Base-by-base conservation (phyloP, 2,888 invertebrate genomes). In the Eupithecia subumbrata region DNA sequence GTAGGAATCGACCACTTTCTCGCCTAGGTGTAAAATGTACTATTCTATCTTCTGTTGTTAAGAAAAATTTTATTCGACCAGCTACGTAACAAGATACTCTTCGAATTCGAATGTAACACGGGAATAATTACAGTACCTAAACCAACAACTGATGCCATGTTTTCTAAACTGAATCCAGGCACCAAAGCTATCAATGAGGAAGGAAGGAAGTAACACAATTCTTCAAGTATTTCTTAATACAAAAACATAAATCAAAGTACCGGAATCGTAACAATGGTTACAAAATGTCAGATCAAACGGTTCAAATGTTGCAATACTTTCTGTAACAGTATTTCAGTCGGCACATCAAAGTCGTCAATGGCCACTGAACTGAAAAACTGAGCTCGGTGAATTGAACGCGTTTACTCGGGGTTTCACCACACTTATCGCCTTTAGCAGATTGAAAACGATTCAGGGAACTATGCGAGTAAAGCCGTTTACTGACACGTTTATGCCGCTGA, bases 271-370 rank as follows among this genome's bases (percentile, higher is more conserved):
- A 78, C 80, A 80, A 81, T 80, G 77, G 81, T 83, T 82, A 84
- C 81, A 83, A 84, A 80, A 82, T 75, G 71, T 73, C 82, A 85
- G 85, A 89, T 89, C 86, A 86, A 87, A 90, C 87, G 89, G 87
- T 40, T 5, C 40, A 40, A 40, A 40, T 11, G 40, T 77, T 81
- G 81, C 82, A 80, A 79, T 81, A 82, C 81, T 83, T 85, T 86
- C 87, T 87, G 86, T 87, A 87, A 88, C 88, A 88, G 88, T 90
- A 89, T 90, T 90, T 90, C 89, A 91, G 81, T 85, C 86, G 85
- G 82, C 84, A 91, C 90, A 90, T 93, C 93, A 93, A 93, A 93
- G 91, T 85, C 84, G 80, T 85, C 84, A 83, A 60, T 85, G 87
- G 83, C 83, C 88, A 88, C 85, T 91, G 90, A 89, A 89, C 91